Base-by-base conservation (phyloP, 2,888 invertebrate genomes). In the Perdita meconis region DNA sequence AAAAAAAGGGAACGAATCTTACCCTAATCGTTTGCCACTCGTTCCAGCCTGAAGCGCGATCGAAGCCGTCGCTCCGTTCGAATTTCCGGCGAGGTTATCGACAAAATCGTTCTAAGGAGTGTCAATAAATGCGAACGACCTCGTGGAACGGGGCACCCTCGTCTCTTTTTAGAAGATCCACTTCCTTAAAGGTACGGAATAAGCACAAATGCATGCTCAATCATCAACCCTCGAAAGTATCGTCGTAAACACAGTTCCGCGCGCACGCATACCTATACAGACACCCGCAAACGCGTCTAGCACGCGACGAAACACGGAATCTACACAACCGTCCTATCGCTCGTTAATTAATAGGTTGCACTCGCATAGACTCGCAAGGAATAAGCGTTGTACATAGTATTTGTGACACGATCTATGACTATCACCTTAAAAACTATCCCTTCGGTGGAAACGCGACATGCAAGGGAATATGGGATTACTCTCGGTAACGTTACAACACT, bases 311-410 rank as follows among this genome's bases (percentile, higher is more conserved):
- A 56, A 67, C 22, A 66, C 51, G 73, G 19, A 75, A 65, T 60
- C 16, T 55, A 65, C 42, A 63, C 42, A 63, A 77, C 56, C 60
- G 13, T 63, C 38, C 78, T 61, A 63, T 63, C 66, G 38, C 19
- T 50, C 60, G 10, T 63, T 64, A 50, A 47, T 47, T 42, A 59
- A n/a, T 38, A 26, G 34, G 56, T 40, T 64, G 51, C 60, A 67
- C 55, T 59, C 74, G 56, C 30, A 42, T 56, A n/a, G 12, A 59
- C 34, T 59, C 67, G 24, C 42, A 47, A 72, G 61, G 40, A 78
- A 76, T 73, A 81, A 81, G 81, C 78, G 75, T 81, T 71, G 53
- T 65, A 81, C 34, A 44, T 68, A 61, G n/a, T 67, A 34, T 66
- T 50, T 65, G 10, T 56, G 47, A 72, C 64, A 65, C 60, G 55